Evolutionary conservation across 1,140 invertebrate species (phyloP), one percentile per base, ranked within the genome.

Genomic region (Ips typographus): DNA sequence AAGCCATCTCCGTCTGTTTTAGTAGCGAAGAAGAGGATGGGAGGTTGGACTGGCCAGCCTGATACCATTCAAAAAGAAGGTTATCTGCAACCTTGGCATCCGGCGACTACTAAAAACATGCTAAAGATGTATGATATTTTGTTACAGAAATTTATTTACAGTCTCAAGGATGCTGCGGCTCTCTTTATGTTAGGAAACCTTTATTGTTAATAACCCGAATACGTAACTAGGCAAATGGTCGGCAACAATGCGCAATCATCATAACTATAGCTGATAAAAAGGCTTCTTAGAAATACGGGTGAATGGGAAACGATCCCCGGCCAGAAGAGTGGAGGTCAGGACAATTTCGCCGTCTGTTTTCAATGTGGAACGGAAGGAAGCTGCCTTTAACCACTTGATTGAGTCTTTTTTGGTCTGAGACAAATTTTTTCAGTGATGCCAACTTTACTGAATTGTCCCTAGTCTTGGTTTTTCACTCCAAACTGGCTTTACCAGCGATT

Each of bases 81-180:
- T 39, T 63, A 63, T 63, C 61, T 65, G 7, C 63, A 65, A 65
- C 63, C 63, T 65, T 65, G 63, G 63, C 56, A 42, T 53, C 42
- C 40, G 63, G 49, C 51, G 63, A 65, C 63, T 43, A 56, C 51
- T 55, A 40, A 65, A 63, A 65, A 65, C 63, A 65, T 53, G 47
- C 49, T 49, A 47, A 63, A 63, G 61, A 63, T 63, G 61, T 61
- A 58, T 58, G 39, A 63, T 63, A 63, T 63, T 63, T 63, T 63
- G 61, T 53, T 63, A 63, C 63, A 65, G 63, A 65, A 65, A 41
- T 65, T 65, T 65, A 65, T 65, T 65, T 55, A 55, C 49, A 65
- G 63, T 65, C 63, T 65, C 63, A 65, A 65, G 63, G 63, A 65
- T 65, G 51, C 52, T 42, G 63, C 63, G 63, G 63, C 52, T n/a